These are phyloP conservation scores for Agrotis puta DNA, from an alignment of 2,888 invertebrate genomes.

Conservation along the genomic window DNA sequence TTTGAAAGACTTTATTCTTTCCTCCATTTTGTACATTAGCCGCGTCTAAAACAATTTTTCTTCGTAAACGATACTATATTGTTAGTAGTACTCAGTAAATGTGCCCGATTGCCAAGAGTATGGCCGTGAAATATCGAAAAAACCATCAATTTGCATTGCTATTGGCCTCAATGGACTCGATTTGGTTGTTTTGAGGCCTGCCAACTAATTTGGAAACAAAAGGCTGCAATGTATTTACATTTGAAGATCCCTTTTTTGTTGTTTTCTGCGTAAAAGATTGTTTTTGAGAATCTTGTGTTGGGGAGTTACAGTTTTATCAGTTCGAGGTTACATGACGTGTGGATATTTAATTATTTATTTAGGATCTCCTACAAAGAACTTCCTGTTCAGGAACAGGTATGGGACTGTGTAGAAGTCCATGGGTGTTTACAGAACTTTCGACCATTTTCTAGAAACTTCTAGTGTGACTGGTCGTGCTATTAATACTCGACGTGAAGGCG, in stretches of 20 bases:
- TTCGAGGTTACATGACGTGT: not conserved
- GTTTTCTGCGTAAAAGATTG: constrained; percentile 19
- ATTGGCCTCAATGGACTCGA: constrained; percentile 47
- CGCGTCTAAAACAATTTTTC: constrained; percentile 43
- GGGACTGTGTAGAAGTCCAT: too few relatives aligned
- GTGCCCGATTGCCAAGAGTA: constrained; percentile 42
- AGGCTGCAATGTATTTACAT: constrained; percentile 46
- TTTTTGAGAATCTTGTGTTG: not conserved
- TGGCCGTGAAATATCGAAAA: constrained; percentile 61
- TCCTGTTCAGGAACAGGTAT: too few relatives aligned
- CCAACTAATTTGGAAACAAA: constrained; percentile 55
- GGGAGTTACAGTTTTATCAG: not conserved
- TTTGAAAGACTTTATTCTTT: constrained; percentile 33
- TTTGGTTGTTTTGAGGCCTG: constrained; percentile 45
- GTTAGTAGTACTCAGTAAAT: constrained; percentile 36
- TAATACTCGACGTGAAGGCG: too few relatives aligned
- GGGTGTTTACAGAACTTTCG: too few relatives aligned
- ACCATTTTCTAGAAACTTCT: too few relatives aligned
- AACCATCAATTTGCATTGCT: constrained; percentile 63
- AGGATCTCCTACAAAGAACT: too few relatives aligned
- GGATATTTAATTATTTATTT: too few relatives aligned
- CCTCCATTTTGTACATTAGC: constrained; percentile 32
- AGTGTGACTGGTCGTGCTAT: too few relatives aligned
- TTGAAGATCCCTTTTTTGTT: constrained; percentile 36
- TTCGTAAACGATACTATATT: constrained; percentile 40